Evolutionary conservation across 2,888 invertebrate genomes (phyloP).

Genomic region (Leptarthrus brevirostris): DNA sequence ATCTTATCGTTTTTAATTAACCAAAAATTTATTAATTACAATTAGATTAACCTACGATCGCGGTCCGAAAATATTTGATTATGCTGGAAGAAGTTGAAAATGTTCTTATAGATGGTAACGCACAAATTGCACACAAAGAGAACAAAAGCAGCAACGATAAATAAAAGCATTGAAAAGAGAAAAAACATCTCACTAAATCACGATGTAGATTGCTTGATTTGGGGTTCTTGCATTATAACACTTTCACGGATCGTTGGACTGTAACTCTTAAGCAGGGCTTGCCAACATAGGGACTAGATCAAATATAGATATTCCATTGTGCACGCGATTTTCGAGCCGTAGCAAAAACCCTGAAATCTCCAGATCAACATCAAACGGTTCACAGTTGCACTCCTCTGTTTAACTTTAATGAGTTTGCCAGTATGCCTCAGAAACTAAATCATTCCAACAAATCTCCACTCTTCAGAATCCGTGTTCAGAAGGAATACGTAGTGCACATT

Average conservation of each 20-base stretch:
- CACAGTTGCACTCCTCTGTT: conserved; percentile 48
- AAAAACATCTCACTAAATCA: conserved; percentile 47
- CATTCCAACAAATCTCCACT: conserved; percentile 50
- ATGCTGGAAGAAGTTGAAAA: not conserved
- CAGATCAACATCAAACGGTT: conserved; percentile 44
- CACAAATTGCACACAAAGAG: conserved; percentile 25
- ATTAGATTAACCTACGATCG: no score
- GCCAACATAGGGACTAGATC: conserved; percentile 48
- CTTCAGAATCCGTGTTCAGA: conserved; percentile 50
- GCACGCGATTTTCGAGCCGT: conserved; percentile 48
- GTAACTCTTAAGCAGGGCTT: conserved; percentile 49
- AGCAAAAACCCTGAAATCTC: conserved; percentile 32
- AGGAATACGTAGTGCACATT: conserved; percentile 48
- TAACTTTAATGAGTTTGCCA: conserved; percentile 51
- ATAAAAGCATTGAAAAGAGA: conserved; percentile 42
- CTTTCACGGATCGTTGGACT: conserved; percentile 67
- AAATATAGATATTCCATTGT: conserved; percentile 48
- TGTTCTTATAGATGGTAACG: conserved; percentile 3
- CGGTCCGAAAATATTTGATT: not conserved
- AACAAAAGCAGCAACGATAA: conserved; percentile 44
- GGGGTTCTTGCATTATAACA: conserved; percentile 62
- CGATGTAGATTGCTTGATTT: conserved; percentile 49
- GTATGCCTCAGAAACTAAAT: conserved; percentile 50
- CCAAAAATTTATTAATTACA: not conserved
- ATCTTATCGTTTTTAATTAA: conserved; percentile 4